Evolutionary conservation across 1,140 invertebrate species (phyloP).

Genomic region (Drosophila sproati): DNA sequence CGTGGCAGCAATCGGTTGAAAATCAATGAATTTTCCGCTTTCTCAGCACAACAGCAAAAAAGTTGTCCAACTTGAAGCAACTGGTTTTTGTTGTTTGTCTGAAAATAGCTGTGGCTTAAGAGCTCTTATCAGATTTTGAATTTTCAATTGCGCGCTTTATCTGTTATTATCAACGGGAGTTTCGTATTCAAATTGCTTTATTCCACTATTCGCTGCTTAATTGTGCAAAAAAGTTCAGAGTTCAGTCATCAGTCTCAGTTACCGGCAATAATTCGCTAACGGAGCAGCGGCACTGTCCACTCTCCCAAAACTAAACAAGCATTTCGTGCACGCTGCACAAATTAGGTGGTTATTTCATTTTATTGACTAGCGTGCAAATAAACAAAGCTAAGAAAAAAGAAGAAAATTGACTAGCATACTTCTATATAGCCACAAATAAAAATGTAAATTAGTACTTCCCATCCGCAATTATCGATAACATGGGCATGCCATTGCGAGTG

Average conservation of each 20-base stretch:
- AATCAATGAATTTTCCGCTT: conserved; percentile 48
- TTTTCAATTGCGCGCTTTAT: conserved; percentile 39
- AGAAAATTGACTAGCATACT: neutral
- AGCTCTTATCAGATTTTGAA: conserved; percentile 29
- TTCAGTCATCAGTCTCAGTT: conserved; percentile 41
- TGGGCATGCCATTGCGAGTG: neutral
- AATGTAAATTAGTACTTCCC: neutral
- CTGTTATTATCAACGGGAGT: conserved; percentile 5
- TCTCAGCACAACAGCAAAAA: conserved; percentile 9
- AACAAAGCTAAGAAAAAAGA: too few relatives aligned
- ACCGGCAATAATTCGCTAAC: conserved; percentile 35
- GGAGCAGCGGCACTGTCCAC: conserved; percentile 29
- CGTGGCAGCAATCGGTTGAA: conserved; percentile 58
- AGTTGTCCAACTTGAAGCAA: conserved; percentile 38
- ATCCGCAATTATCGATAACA: conserved; percentile 17
- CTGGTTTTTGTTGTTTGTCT: conserved; percentile 53
- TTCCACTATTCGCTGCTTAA: conserved; percentile 10
- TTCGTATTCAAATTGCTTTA: conserved; percentile 21
- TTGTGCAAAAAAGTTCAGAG: conserved; percentile 56
- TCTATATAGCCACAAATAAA: neutral
- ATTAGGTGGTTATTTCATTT: too few relatives aligned
- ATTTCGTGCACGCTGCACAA: neutral
- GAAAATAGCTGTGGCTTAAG: neutral
- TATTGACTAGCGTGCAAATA: too few relatives aligned
- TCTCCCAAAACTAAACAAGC: conserved; percentile 4